Evolutionary conservation across 2,113 vertebrate species (phyloP), one percentile per base, ranked within the genome.

Genomic region (Salminus brasiliensis): DNA sequence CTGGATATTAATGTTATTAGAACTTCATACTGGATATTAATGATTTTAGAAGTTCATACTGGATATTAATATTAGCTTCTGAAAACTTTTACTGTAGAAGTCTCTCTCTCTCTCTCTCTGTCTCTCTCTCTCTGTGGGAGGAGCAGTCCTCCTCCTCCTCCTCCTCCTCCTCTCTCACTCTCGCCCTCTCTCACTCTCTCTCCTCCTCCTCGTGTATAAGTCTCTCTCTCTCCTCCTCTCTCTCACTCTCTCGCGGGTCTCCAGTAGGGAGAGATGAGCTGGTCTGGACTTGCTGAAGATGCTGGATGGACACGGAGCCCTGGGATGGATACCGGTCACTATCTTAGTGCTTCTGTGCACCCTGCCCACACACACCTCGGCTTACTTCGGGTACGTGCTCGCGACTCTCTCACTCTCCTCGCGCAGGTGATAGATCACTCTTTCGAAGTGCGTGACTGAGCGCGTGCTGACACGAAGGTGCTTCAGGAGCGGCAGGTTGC

Each of bases 241-340:
- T 63, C 83, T 81, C 76, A 34, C 15, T 3, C 23, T 39, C 39
- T 62, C 69, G n/a, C 30, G 15, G 34, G 59, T 36, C 84, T 60
- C 82, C 39, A 63, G 78, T 76, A 80, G 91, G 90, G 90, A 87
- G 95, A 93, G 92, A 96, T 96, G 95, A 93, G 95, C 94, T 95
- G 94, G 94, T 90, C 93, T 92, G 91, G 95, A 92, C 95, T 92
- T 90, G 95, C 93, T 95, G 94, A 96, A 96, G 93, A 96, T 96
- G 95, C 95, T 96, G 95, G 95, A 96, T 96, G 95, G 94, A 95
- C 94, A 94, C 92, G 92, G 93, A 91, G 92, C 93, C 91, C 93
- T 95, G 93, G 94, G 94, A 93, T 94, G 95, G 94, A 94, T 94
- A 94, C 92, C 90, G 90, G 89, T 94, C 91, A 93, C 94, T 87